Evolutionary conservation across 2,888 invertebrate species (phyloP).

Genomic region (Pyrocoelia pectoralis): DNA sequence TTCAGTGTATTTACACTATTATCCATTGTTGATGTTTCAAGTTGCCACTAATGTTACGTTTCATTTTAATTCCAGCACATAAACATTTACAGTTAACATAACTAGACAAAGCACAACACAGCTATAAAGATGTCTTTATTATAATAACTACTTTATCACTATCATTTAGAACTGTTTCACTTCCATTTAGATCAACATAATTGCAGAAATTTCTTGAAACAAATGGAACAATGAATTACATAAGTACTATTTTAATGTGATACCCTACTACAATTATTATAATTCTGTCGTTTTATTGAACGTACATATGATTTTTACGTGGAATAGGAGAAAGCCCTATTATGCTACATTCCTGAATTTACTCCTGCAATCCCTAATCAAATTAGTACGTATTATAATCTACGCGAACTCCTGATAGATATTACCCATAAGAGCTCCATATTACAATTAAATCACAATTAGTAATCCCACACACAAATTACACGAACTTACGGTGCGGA

Average conservation of each 20-base stretch:
- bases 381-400: conserved; percentile 27
- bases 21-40: too few species aligned
- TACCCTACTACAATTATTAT: too few species aligned
- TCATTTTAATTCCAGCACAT: too few species aligned
- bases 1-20: too few species aligned
- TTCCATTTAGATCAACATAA: neutral
- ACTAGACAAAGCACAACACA: neutral
- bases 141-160: neutral
- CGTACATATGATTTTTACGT: neutral
- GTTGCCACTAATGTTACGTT: too few species aligned
- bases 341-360: neutral
- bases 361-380: conserved; percentile 26
- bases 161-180: too few species aligned
- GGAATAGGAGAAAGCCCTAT: neutral
- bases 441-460: conserved; percentile 35
- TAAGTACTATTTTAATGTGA: too few species aligned
- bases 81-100: neutral
- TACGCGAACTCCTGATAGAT: conserved; percentile 30
- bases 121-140: neutral
- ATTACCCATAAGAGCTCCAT: conserved; percentile 28
- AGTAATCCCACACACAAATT: conserved; percentile 19
- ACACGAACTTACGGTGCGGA: conserved; percentile 11
- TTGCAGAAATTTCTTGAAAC: neutral
- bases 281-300: too few species aligned
- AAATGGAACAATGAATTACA: neutral